These are phyloP conservation scores for Gnatocerus cornutus DNA, from an alignment of 2,888 invertebrate species.

Conservation along the genomic window DNA sequence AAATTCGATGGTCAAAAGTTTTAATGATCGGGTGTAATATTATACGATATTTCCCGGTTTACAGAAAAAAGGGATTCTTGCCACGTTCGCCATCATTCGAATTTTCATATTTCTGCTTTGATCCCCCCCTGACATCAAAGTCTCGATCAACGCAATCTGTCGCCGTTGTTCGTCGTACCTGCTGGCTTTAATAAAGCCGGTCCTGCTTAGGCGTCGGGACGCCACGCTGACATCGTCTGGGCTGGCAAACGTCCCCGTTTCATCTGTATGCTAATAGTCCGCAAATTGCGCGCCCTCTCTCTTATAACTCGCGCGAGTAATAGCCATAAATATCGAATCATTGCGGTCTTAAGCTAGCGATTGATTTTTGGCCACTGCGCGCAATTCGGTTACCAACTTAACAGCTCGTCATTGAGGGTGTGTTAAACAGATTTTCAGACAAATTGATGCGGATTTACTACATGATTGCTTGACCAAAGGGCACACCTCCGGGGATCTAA, in stretches of 20 bases:
- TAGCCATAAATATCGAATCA: constrained; percentile 44
- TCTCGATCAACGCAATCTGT: constrained; percentile 32
- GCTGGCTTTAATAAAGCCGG: constrained; percentile 7
- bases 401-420: constrained; percentile 53
- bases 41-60: too few species aligned
- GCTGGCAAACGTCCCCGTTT: constrained; percentile 47
- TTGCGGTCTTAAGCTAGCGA: constrained; percentile 23
- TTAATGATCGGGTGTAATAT: too few species aligned
- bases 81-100: constrained; percentile 28
- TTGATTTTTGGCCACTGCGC: constrained; percentile 31
- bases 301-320: constrained; percentile 29
- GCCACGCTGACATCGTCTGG: constrained; percentile 41
- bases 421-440: constrained; percentile 60
- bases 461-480: constrained; percentile 67
- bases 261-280: constrained; percentile 58
- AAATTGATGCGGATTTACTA: constrained; percentile 64
- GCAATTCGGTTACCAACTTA: constrained; percentile 44
- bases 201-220: constrained; percentile 40
- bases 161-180: constrained; percentile 15
- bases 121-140: constrained; percentile 21
- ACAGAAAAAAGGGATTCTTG: constrained; percentile 18
- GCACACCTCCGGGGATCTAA: constrained; percentile 66
- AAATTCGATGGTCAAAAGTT: too few species aligned
- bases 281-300: constrained; percentile 55
- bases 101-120: constrained; percentile 38